phyloP scores from a whole-genome alignment of 2,888 invertebrate species.

The Dolichopus griseipennis region DNA sequence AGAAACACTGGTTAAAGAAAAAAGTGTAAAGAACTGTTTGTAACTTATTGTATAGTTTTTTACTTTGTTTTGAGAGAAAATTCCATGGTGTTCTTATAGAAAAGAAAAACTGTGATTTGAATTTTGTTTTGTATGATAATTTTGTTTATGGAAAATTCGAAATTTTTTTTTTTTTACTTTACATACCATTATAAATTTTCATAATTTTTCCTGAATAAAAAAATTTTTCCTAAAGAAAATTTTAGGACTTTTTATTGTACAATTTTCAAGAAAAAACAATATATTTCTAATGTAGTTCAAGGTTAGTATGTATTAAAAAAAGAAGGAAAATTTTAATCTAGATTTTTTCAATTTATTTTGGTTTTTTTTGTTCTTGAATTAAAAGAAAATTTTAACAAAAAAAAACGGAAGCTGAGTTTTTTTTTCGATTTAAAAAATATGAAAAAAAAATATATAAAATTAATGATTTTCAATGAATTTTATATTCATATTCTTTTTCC shows the following conservation, averaged over 20 bases:
- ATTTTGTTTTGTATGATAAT: conserved; percentile 1
- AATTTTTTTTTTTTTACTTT: too few relatives aligned
- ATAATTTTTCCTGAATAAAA: too few relatives aligned
- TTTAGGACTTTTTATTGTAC: not conserved
- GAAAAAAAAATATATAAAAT: too few relatives aligned
- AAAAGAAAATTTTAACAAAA: too few relatives aligned
- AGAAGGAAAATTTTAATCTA: not conserved
- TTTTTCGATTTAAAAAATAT: too few relatives aligned
- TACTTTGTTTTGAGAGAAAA: not conserved
- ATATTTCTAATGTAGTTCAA: not conserved
- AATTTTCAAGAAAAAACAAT: not conserved
- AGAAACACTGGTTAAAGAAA: not conserved
- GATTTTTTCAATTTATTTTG: too few relatives aligned
- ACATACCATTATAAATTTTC: too few relatives aligned
- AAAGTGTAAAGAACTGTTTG: not conserved
- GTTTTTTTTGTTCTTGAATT: too few relatives aligned
- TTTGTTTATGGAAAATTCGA: not conserved
- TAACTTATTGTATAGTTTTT: not conserved
- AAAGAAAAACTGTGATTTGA: not conserved
- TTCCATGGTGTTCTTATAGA: not conserved
- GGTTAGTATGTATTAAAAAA: not conserved
- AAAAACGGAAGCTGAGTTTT: too few relatives aligned
- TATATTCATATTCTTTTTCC: too few relatives aligned
- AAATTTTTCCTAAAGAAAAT: too few relatives aligned
- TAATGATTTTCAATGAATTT: too few relatives aligned